Evolutionary conservation across 2,797 vertebrate genomes (phyloP), one percentile per base, ranked within the genome.

Genomic region (Hydrocynus forskahlii): DNA sequence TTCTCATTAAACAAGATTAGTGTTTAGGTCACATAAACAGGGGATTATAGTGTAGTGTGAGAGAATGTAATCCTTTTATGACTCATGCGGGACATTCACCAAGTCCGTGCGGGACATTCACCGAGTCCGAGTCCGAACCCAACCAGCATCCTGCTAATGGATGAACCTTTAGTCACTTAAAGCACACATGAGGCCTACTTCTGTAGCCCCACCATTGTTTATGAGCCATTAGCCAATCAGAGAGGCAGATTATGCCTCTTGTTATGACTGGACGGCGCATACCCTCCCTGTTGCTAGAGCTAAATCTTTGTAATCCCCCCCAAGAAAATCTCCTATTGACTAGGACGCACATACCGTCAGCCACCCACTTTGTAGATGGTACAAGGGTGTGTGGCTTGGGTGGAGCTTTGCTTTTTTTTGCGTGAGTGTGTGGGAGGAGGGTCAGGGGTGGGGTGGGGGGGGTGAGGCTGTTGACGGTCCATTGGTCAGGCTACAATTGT

Each of bases 251-350:
- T 84, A 83, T 45, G 0, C 35, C 68, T 55, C 21, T 17, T 75
- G 55, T 75, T 79, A 66, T 81, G 79, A 64, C 81, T 81, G 82
- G 70, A 55, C 79, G 45, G 63, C 48, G n/a, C 23, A 40, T 29
- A 25, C 60, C 68, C 35, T 76, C 76, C 52, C 23, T 64, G 29
- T 78, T 74, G 23, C 75, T 40, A 8, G 64, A 76, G 48, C 57
- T 75, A 57, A 69, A 81, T 62, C 71, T 52, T n/a, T 72, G 21
- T 85, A 88, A 84, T 86, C 82, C 71, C 82, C 71, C 57, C 57
- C 35, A 81, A 83, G 78, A 38, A 84, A 82, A 82, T 78, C 80
- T 84, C 77, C 43, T 83, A 62, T 75, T 79, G 82, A 78, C 70
- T 16, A 69, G 74, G 57, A 74, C 23, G 7, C 59, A 29, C 71